These are phyloP conservation scores for Oedothorax gibbosus DNA, from an alignment of 1,140 invertebrate species.

Conservation along the genomic window DNA sequence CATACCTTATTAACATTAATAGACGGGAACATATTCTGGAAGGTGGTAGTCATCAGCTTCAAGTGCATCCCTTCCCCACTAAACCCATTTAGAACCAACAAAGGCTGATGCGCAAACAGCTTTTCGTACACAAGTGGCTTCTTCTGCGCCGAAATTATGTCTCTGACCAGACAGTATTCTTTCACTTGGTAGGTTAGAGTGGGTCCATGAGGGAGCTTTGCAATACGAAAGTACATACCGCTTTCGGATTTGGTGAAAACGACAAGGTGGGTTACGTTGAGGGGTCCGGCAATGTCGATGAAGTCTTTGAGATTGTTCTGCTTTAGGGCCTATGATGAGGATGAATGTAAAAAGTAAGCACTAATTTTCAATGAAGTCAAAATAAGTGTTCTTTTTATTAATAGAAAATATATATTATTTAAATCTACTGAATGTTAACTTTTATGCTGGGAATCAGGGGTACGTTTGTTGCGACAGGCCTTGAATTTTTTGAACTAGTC, in stretches of 20 bases:
- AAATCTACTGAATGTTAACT: too few species aligned
- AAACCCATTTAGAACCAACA: constrained; percentile 95
- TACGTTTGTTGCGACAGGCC: too few species aligned
- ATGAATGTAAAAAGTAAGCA: background rate
- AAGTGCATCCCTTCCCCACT: constrained; percentile 86
- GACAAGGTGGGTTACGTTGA: constrained; percentile 74
- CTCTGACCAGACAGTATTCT: constrained; percentile 84
- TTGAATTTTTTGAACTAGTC: too few species aligned
- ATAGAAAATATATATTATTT: too few species aligned
- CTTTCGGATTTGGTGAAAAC: constrained; percentile 72
- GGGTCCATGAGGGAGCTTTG: constrained; percentile 72
- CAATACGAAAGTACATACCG: constrained; percentile 71
- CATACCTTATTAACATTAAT: constrained; percentile 89
- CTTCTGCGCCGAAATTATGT: constrained; percentile 86
- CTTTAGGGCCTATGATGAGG: constrained; percentile 68
- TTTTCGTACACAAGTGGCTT: constrained; percentile 76
- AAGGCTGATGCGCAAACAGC: constrained; percentile 83
- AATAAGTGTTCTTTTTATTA: too few species aligned
- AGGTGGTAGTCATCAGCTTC: constrained; percentile 93
- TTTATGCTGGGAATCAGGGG: too few species aligned
- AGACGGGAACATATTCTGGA: constrained; percentile 98
- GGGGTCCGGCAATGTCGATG: constrained; percentile 71
- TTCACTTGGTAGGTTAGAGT: constrained; percentile 85
- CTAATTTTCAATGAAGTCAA: too few species aligned
- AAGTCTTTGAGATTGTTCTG: constrained; percentile 75